phyloP scores from a whole-genome alignment of 2,113 vertebrate species.

The Pelmatolapia mariae region DNA sequence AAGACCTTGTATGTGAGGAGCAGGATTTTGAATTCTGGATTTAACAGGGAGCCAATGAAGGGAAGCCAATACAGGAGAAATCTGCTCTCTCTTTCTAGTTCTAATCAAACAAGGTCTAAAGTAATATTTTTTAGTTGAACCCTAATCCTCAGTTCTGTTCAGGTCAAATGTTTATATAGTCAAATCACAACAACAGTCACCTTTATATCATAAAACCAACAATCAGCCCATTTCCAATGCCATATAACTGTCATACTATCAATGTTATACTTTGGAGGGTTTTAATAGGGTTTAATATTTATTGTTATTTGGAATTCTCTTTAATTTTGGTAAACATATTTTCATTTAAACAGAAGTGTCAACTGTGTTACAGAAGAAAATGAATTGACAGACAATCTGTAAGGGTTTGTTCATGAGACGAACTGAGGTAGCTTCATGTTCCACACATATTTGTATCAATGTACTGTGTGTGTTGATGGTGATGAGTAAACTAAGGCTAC shows the following conservation, averaged over 20 bases:
- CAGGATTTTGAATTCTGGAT: background rate
- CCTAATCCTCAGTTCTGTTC: background rate
- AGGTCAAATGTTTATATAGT: background rate
- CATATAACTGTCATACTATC: background rate
- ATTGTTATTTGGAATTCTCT: background rate
- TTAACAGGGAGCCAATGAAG: background rate
- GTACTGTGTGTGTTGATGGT: background rate
- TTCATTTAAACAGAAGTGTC: background rate
- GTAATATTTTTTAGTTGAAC: background rate
- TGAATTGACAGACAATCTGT: background rate
- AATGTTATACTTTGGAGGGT: background rate
- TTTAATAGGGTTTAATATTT: background rate
- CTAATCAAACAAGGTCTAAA: background rate
- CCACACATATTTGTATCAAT: background rate
- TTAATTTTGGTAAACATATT: background rate
- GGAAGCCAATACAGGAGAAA: background rate
- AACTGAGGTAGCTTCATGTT: slow-evolving; percentile 44
- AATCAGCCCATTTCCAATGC: background rate
- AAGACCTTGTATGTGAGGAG: background rate
- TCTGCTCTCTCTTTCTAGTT: background rate
- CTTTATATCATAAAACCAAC: background rate
- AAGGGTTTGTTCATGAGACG: background rate
- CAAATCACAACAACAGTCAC: background rate
- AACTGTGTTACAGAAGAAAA: background rate
- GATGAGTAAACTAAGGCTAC: background rate